Conservation (phyloP, 2,797 vertebrate species). For the Cossypha dichroa region DNA sequence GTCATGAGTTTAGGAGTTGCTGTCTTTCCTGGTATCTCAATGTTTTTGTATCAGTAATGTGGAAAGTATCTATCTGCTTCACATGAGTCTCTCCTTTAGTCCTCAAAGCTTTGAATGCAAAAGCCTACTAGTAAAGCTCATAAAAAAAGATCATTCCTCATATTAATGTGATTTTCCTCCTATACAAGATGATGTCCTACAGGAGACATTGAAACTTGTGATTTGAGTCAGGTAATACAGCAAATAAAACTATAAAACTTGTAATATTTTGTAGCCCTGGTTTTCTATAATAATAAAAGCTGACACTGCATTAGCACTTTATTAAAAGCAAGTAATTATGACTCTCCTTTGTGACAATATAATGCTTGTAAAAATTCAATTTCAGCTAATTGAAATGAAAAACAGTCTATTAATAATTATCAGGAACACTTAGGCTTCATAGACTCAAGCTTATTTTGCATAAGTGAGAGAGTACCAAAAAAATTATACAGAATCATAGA, state of each 20-base stretch:
- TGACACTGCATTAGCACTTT: neutral
- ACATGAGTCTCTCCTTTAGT: neutral
- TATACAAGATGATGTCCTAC: neutral
- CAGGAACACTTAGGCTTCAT: neutral
- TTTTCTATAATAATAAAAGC: neutral
- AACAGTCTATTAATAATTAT: neutral
- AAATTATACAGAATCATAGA: neutral
- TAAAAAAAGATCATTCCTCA: neutral
- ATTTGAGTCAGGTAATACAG: neutral
- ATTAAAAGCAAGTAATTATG: neutral
- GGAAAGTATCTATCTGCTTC: neutral
- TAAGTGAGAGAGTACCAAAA: neutral
- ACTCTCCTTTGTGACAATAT: neutral
- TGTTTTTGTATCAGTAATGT: neutral
- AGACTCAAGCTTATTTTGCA: neutral
- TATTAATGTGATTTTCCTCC: neutral
- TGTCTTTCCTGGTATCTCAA: neutral
- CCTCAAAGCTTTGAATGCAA: neutral
- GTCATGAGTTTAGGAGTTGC: neutral
- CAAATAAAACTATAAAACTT: neutral
- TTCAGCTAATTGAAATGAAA: neutral
- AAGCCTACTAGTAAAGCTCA: neutral
- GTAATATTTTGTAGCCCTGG: neutral
- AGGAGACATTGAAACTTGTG: neutral
- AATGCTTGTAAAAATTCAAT: neutral